Conservation (phyloP, 2,797 vertebrate species). For the Delichon dasypus region DNA sequence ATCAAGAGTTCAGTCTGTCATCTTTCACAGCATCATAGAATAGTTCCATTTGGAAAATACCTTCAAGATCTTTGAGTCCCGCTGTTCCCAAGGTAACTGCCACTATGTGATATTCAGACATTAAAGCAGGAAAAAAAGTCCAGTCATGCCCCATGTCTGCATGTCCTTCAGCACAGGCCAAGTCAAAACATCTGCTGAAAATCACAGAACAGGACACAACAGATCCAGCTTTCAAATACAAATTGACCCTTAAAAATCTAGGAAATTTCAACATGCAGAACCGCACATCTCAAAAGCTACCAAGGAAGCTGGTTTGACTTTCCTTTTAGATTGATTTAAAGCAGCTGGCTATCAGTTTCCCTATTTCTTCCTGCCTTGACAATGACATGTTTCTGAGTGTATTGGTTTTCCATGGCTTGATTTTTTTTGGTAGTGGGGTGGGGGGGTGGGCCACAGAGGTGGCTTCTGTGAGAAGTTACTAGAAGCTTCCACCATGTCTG, state of each 20-base stretch:
- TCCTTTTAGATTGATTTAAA: background rate
- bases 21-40: background rate
- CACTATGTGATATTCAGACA: background rate
- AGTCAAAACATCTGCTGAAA: background rate
- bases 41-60: background rate
- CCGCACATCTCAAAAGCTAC: background rate
- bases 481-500: background rate
- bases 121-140: background rate
- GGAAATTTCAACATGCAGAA: background rate
- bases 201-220: background rate
- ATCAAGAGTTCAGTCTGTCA: background rate
- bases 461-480: background rate
- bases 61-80: background rate
- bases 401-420: background rate
- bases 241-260: background rate
- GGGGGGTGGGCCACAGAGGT: background rate
- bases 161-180: background rate
- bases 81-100: background rate
- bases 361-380: background rate
- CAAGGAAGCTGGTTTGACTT: background rate
- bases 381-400: background rate
- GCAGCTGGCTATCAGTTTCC: background rate
- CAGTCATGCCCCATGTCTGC: background rate
- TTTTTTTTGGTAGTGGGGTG: background rate
- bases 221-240: background rate